Percentiles rank a stretch among this genome's conserved stretches.
These are phyloP conservation scores for Synanthedon formicaeformis DNA, from an alignment of 2,888 invertebrate species.

Conservation along the genomic window DNA sequence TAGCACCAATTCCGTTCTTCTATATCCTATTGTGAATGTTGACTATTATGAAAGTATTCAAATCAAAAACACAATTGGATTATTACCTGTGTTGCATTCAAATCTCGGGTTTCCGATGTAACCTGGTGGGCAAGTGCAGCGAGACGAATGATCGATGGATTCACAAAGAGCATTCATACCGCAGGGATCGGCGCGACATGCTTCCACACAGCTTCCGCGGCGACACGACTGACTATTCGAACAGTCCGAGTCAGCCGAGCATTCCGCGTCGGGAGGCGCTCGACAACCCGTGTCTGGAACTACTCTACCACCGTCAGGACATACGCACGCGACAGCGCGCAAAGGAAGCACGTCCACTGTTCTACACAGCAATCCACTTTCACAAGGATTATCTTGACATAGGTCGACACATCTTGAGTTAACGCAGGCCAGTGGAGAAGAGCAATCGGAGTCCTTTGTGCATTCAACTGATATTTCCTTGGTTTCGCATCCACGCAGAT, in stretches of 20 bases:
- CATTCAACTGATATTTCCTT: constrained; percentile 71
- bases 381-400: constrained; percentile 81
- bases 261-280: constrained; percentile 71
- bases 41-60: neutral
- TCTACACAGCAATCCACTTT: constrained; percentile 81
- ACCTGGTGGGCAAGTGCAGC: constrained; percentile 82
- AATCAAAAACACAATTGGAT: constrained; percentile 3
- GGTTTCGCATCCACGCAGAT: constrained; percentile 64
- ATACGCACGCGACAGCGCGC: constrained; percentile 87
- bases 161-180: constrained; percentile 87
- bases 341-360: constrained; percentile 83
- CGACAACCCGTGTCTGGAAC: constrained; percentile 81
- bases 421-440: constrained; percentile 80
- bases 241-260: constrained; percentile 81
- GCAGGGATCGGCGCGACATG: constrained; percentile 82
- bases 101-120: constrained; percentile 83
- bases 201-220: constrained; percentile 80
- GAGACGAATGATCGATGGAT: constrained; percentile 79
- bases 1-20: no score
- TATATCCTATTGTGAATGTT: neutral
- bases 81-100: constrained; percentile 76
- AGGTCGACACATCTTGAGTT: constrained; percentile 82
- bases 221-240: constrained; percentile 79
- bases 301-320: constrained; percentile 83
- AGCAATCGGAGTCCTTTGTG: constrained; percentile 81